Evolutionary conservation across 2,888 invertebrate genomes (phyloP).

Genomic region (Chirona hameri): DNA sequence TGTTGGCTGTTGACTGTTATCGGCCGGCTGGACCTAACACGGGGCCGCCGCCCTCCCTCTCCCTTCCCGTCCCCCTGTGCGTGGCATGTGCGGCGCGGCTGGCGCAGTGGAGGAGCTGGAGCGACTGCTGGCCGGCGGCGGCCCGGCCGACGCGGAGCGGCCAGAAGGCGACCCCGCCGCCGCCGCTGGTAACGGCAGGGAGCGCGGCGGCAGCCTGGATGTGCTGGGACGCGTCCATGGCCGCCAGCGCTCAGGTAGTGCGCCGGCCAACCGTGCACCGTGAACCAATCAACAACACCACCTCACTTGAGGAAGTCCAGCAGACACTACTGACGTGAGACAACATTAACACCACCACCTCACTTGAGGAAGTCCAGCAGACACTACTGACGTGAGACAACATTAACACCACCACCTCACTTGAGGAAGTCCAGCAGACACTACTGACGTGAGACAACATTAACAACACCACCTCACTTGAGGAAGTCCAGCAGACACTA

Average conservation of each 20-base stretch:
- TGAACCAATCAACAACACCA: no score
- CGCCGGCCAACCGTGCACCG: not conserved
- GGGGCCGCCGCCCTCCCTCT: not conserved
- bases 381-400: no score
- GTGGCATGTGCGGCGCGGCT: not conserved
- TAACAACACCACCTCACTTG: no score
- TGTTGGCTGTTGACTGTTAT: no score
- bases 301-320: no score
- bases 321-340: no score
- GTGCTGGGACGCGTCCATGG: not conserved
- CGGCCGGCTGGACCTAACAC: not conserved
- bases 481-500: no score
- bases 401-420: no score
- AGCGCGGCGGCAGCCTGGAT: not conserved
- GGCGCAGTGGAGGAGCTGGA: slow-evolving; percentile 6
- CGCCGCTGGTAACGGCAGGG: not conserved
- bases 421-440: no score
- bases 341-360: no score
- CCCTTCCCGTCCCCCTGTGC: not conserved
- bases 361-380: no score
- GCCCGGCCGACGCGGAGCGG: not conserved
- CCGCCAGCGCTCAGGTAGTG: not conserved
- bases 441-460: no score
- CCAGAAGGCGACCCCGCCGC: not conserved
- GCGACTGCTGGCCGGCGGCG: not conserved